A percentile compares a stretch with the other conserved stretches of the same genome.
Evolutionary conservation across 2,797 vertebrate species (phyloP).

Genomic region (Onychomys leucogaster): DNA sequence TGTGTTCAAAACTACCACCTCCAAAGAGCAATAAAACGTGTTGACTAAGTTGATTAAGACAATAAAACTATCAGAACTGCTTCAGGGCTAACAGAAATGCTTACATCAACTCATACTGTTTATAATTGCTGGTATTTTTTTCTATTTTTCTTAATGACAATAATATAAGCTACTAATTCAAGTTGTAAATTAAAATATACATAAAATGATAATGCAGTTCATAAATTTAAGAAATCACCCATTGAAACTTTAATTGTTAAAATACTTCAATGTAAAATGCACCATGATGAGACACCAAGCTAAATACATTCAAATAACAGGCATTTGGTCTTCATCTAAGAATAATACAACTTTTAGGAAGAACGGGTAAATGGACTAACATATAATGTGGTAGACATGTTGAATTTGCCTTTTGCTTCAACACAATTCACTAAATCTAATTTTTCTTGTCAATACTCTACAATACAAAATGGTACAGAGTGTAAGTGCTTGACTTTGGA

Average conservation of each 20-base stretch:
- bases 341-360: neutral
- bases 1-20: constrained; percentile 87
- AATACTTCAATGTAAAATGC: constrained; percentile 84
- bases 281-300: constrained; percentile 72
- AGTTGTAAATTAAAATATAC: constrained; percentile 87
- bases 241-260: constrained; percentile 87
- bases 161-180: constrained; percentile 87
- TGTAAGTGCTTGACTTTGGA: neutral
- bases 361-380: constrained; percentile 73
- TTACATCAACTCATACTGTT: constrained; percentile 85
- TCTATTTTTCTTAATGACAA: constrained; percentile 80
- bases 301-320: constrained; percentile 79
- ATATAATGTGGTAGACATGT: neutral
- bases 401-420: neutral
- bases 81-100: constrained; percentile 88
- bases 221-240: constrained; percentile 87
- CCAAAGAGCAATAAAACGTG: constrained; percentile 88
- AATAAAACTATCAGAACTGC: constrained; percentile 89
- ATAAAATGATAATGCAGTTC: constrained; percentile 84
- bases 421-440: neutral
- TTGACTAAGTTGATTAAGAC: constrained; percentile 91
- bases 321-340: constrained; percentile 72
- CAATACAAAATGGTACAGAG: neutral
- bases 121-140: constrained; percentile 80
- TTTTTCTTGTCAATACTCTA: neutral